Evolutionary conservation across 2,797 vertebrate species (phyloP), one percentile per base, ranked within the genome.

Genomic region (Alcedo quadribrachys): DNA sequence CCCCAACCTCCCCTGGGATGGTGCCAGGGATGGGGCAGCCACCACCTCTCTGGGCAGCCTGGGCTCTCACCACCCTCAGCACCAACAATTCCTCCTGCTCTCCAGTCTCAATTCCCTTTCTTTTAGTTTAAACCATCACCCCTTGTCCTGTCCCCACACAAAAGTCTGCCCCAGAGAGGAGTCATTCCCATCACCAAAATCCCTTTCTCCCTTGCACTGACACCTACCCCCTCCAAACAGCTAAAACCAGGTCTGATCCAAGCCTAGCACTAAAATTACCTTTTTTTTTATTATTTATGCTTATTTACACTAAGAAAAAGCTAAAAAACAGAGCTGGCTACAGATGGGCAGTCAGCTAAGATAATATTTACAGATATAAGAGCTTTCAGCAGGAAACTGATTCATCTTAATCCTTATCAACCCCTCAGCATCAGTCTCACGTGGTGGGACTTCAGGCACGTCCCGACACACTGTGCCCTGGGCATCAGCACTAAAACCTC

Each of bases 331-430:
- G 55, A 27, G 45, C 62, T 40, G 68, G 0, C 63, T 25, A 1
- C 89, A 95, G 91, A 85, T 74, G 92, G 92, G 35, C 87, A 60
- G 54, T 2, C 68, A 32, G 5, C 76, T 83, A 5, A 80, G 73
- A 73, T 5, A 90, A 85, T 91, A 89, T 95, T 96, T 89, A 37
- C 87, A 83, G 45, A 80, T 2, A 2, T 1, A 6, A 42, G 32
- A 89, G 57, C 53, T 77, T 60, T 6, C 19, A 73, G 53, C 6
- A 4, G 11, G 15, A 12, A 67, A 15, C 22, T 3, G 32, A 10
- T 57, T 57, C n/a, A 2, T n/a, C 4, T 1, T 0, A 40, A 53
- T 46, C 69, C 65, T 89, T 83, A 46, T 9, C 81, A 74, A 2
- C 37, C 9, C 2, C 75, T 12, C 42, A 11, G 79, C 68, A 63